Conservation (phyloP, 2,888 invertebrate genomes). For the Troides helena region DNA sequence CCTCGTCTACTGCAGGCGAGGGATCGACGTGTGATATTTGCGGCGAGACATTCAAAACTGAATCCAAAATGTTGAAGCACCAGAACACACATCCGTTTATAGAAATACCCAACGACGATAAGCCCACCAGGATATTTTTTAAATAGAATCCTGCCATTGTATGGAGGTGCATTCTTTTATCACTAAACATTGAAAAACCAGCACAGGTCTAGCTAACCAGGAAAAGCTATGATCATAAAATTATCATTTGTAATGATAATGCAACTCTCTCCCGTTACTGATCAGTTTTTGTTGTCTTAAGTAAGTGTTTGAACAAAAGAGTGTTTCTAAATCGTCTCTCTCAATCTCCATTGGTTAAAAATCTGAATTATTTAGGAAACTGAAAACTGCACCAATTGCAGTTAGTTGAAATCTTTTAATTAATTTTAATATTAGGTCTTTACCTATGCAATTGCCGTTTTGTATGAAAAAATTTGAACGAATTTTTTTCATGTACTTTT, state of each 20-base stretch:
- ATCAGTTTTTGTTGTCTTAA: background rate
- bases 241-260: background rate
- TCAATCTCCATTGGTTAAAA: background rate
- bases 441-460: no score
- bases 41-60: conserved; percentile 61
- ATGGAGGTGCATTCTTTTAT: background rate
- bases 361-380: background rate
- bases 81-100: conserved; percentile 74
- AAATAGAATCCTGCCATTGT: conserved; percentile 54
- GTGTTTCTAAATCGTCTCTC: background rate
- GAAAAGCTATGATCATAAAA: background rate
- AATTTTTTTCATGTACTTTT: no score
- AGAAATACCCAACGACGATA: conserved; percentile 73
- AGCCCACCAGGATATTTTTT: conserved; percentile 75
- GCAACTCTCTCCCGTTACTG: background rate
- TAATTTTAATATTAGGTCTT: no score
- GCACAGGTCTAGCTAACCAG: background rate
- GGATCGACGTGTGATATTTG: conserved; percentile 67
- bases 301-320: background rate
- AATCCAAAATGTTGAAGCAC: conserved; percentile 64
- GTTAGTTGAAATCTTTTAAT: no score
- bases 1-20: conserved; percentile 30
- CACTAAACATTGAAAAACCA: background rate
- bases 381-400: no score
- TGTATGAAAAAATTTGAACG: no score